Evolutionary conservation across 2,797 vertebrate species (phyloP).

Genomic region (Chloroceryle inda): DNA sequence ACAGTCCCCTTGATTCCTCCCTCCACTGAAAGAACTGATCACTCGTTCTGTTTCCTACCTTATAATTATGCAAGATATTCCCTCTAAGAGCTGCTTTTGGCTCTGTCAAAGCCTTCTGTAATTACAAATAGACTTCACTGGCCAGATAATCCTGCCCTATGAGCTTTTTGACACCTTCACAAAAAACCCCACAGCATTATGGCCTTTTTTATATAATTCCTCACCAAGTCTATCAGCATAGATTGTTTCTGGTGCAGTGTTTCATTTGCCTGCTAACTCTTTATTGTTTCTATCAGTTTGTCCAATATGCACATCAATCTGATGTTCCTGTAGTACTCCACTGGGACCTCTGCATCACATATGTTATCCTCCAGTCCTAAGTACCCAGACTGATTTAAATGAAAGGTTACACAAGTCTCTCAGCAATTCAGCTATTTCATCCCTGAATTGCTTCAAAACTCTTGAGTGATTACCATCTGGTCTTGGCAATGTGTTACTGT

Average conservation of each 20-base stretch:
- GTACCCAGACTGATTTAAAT: neutral
- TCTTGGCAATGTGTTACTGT: conserved; percentile 4
- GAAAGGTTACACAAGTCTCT: conserved; percentile 7
- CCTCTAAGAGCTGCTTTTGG: neutral
- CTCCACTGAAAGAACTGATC: neutral
- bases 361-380: neutral
- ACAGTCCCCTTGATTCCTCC: neutral
- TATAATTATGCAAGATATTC: neutral
- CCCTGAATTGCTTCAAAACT: conserved; percentile 49
- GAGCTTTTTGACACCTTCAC: neutral
- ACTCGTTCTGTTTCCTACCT: neutral
- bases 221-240: neutral
- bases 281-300: neutral
- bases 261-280: neutral
- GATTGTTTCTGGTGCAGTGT: neutral
- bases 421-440: conserved; percentile 40
- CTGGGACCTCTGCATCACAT: neutral
- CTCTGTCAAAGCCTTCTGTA: neutral
- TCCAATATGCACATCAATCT: neutral
- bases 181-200: neutral
- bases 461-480: conserved; percentile 55
- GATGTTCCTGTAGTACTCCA: neutral
- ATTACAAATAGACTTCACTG: neutral
- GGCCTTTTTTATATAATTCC: neutral
- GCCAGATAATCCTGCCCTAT: neutral